Evolutionary conservation across 35 echinoderm and acorn worm species (phyloP), one percentile per base, ranked within the genome.

Genomic region (Lytechinus pictus): DNA sequence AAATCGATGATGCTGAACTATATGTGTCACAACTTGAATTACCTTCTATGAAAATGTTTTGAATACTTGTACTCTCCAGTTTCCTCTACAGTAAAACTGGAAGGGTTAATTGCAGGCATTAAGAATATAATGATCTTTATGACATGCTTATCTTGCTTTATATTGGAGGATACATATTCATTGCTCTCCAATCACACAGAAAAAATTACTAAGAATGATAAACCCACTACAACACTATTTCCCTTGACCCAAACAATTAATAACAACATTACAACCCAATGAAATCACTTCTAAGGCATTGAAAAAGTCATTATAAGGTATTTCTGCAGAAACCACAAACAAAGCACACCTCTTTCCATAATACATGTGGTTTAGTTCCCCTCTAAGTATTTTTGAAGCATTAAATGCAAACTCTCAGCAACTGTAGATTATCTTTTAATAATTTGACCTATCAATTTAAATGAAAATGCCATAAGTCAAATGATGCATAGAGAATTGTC

Each of bases 221-320:
- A 79, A 79, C 19, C 66, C 66, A 7, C 0, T 79, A 79, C 19
- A 79, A 79, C 24, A 79, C 66, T 24, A 79, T 79, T 79, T 79
- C 66, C 66, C 66, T 79, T 79, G 66, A 79, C 66, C 66, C 4
- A n/a, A 79, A 79, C 66, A 79, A 79, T 79, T 79, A 79, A 79
- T 24, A 79, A 79, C n/a, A 24, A 79, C 66, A 79, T 79, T 79
- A 79, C 66, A 79, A n/a, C 19, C 66, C 66, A 4, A 79, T 79
- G 66, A 79, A 79, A 79, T 79, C 66, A 79, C 66, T 79, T 79
- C 6, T 0, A 7, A 79, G 66, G 19, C 66, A 79, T 79, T 79
- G 66, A 79, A 79, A 79, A n/a, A 79, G 66, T 79, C 12, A 79
- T 79, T 79, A 79, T 16, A n/a, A n/a, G 16, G 19, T 24, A 79